phyloP scores from a whole-genome alignment of 2,888 invertebrate species.

The Catocala nupta region DNA sequence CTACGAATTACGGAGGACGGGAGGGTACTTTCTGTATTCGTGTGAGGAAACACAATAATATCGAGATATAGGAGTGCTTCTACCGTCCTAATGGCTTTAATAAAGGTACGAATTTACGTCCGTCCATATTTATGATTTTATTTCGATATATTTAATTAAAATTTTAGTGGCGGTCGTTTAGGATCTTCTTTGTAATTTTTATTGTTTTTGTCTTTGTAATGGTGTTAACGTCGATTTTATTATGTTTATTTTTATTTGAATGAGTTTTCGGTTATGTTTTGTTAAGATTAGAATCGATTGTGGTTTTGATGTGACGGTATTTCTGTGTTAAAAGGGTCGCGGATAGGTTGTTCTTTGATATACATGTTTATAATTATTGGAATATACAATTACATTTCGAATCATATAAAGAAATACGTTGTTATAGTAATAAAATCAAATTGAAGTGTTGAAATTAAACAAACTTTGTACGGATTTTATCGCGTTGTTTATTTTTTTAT shows the following conservation, averaged over 20 bases:
- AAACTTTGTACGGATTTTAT: too few relatives aligned
- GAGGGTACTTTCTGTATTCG: conserved; percentile 60
- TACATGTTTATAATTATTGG: too few relatives aligned
- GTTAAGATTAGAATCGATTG: conserved; percentile 21
- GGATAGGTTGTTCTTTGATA: too few relatives aligned
- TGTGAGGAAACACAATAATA: conserved; percentile 56
- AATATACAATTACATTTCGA: too few relatives aligned
- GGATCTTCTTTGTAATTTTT: conserved; percentile 41
- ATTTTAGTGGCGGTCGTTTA: conserved; percentile 69
- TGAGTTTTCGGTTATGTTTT: conserved; percentile 18
- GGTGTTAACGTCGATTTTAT: conserved; percentile 28
- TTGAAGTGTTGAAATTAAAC: too few relatives aligned
- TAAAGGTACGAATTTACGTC: conserved; percentile 84
- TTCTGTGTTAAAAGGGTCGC: conserved; percentile 2
- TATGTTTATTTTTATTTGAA: conserved; percentile 13
- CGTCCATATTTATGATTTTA: conserved; percentile 82
- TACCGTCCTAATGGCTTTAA: conserved; percentile 84
- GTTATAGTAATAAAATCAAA: too few relatives aligned
- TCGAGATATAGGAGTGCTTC: conserved; percentile 71
- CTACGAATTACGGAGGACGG: conserved; percentile 60
- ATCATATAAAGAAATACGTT: too few relatives aligned
- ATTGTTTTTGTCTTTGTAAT: conserved; percentile 25
- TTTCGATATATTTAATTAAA: conserved; percentile 86
- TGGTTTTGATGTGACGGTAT: conserved; percentile 2
- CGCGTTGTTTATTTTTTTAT: too few relatives aligned